Evolutionary conservation across 2,888 invertebrate species (phyloP).

Genomic region (Liopterus haemorrhoidalis): DNA sequence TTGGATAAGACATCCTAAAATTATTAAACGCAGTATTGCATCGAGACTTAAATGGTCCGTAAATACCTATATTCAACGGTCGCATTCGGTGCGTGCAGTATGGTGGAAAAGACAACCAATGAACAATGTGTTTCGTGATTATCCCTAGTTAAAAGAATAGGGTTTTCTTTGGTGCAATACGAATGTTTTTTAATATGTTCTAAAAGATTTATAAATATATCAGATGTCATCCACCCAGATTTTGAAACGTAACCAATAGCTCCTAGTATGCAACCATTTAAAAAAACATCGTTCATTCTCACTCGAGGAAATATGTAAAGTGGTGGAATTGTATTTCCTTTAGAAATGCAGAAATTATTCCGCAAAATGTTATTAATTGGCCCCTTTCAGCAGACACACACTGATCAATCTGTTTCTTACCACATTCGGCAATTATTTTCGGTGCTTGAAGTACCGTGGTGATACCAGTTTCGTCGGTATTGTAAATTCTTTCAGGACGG

Average conservation of each 20-base stretch:
- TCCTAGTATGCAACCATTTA: no score
- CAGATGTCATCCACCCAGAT: constrained; percentile 31
- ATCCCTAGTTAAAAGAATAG: constrained; percentile 30
- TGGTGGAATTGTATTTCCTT: constrained; percentile 33
- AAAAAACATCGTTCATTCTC: no score
- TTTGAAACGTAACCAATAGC: no score
- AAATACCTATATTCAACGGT: constrained; percentile 31
- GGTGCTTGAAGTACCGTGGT: constrained; percentile 26
- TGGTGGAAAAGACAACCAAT: constrained; percentile 34
- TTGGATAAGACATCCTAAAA: constrained; percentile 32
- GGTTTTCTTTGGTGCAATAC: constrained; percentile 26
- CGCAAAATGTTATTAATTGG: constrained; percentile 31
- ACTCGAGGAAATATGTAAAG: constrained; percentile 34
- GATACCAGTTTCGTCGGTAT: constrained; percentile 16
- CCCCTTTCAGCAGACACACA: constrained; percentile 33
- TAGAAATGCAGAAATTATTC: constrained; percentile 32
- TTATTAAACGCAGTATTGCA: constrained; percentile 27
- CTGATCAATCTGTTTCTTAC: constrained; percentile 28
- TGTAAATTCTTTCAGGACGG: not conserved
- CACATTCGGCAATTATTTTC: constrained; percentile 28
- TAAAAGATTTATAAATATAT: constrained; percentile 28
- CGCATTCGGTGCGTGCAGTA: constrained; percentile 35
- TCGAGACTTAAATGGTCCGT: constrained; percentile 34
- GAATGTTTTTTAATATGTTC: constrained; percentile 28
- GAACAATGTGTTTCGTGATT: constrained; percentile 35